Evolutionary conservation across 1,140 invertebrate genomes (phyloP).

Genomic region (Drosophila bocqueti): DNA sequence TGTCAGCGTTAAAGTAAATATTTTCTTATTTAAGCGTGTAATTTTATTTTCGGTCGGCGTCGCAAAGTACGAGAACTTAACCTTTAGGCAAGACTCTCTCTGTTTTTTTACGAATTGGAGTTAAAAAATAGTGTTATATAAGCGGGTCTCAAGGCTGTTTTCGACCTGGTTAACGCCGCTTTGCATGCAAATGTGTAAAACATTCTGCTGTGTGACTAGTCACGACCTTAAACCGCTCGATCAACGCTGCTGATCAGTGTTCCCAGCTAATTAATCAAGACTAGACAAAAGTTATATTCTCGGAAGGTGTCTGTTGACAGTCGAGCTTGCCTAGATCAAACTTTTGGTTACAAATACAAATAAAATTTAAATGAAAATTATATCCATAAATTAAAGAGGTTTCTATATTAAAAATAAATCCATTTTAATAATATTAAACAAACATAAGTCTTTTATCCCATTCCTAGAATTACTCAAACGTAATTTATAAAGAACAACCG

Average conservation of each 20-base stretch:
- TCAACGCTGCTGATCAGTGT: constrained; percentile 42
- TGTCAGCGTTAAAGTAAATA: constrained; percentile 80
- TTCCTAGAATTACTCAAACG: background rate
- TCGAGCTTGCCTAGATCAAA: background rate
- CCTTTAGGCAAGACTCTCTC: constrained; percentile 26
- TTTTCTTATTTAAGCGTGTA: constrained; percentile 79
- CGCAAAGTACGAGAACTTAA: constrained; percentile 21
- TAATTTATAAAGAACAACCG: constrained; percentile 1
- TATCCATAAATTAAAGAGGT: no score
- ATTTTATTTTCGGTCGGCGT: constrained; percentile 57
- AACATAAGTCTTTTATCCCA: no score
- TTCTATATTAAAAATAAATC: no score
- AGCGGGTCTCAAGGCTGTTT: constrained; percentile 43
- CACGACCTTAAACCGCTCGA: constrained; percentile 34
- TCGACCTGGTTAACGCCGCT: constrained; percentile 18
- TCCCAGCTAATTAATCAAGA: constrained; percentile 75
- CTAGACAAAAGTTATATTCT: constrained; percentile 33
- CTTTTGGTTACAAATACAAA: background rate
- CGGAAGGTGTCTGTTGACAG: constrained; percentile 6
- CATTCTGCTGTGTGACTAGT: constrained; percentile 43
- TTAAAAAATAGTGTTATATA: constrained; percentile 41
- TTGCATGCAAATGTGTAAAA: constrained; percentile 45
- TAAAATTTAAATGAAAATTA: background rate
- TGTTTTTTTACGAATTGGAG: background rate
- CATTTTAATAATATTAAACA: no score